Evolutionary conservation across 2,888 invertebrate genomes (phyloP).

Genomic region (Mimachlamys varia): DNA sequence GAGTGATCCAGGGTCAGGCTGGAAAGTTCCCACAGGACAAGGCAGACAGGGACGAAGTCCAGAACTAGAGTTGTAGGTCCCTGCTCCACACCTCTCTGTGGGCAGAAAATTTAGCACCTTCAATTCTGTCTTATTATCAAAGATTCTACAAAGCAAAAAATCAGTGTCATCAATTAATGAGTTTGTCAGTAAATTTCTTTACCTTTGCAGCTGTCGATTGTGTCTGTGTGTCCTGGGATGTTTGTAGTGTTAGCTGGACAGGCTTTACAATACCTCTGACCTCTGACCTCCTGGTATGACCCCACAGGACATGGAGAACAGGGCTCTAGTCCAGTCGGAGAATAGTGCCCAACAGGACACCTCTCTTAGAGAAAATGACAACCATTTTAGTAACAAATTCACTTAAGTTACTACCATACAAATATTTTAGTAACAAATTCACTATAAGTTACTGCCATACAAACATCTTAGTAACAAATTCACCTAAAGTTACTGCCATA

Average conservation of each 20-base stretch:
- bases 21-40: slow-evolving; percentile 44
- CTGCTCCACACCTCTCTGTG: slow-evolving; percentile 42
- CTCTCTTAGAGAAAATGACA: slow-evolving; percentile 1
- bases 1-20: slow-evolving; percentile 39
- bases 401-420: neutral
- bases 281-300: slow-evolving; percentile 28
- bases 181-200: too few relatives aligned
- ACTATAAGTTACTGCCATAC: neutral
- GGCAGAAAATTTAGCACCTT: neutral
- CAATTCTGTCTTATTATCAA: neutral
- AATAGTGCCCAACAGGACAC: slow-evolving; percentile 39
- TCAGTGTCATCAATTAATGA: too few relatives aligned
- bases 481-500: neutral
- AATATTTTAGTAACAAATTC: neutral
- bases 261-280: slow-evolving; percentile 14
- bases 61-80: slow-evolving; percentile 34
- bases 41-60: slow-evolving; percentile 41
- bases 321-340: neutral
- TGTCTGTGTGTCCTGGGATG: neutral
- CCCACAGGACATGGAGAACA: neutral
- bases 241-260: slow-evolving; percentile 36
- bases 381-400: neutral
- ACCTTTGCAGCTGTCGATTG: neutral
- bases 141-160: too few relatives aligned
- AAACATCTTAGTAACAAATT: neutral